Conservation (phyloP, 2,797 vertebrate species). For the Spea hammondii region DNA sequence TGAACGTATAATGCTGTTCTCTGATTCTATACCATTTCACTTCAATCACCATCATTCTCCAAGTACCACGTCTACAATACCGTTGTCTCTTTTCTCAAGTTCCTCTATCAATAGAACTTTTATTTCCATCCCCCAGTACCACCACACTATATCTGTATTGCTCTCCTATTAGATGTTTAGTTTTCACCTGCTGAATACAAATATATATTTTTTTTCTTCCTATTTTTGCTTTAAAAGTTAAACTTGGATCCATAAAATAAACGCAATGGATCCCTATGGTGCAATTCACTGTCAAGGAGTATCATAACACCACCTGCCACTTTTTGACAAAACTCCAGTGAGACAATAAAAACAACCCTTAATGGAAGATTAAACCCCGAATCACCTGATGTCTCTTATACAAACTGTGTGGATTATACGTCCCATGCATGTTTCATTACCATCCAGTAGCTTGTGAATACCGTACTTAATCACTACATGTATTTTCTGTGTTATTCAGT, state of each 20-base stretch:
- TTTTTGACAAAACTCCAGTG: conserved; percentile 49
- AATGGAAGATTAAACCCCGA: conserved; percentile 64
- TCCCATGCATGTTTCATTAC: conserved; percentile 71
- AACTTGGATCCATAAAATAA: conserved; percentile 13
- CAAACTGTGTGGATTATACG: conserved; percentile 64
- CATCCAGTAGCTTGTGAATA: conserved; percentile 70
- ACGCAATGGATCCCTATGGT: not conserved
- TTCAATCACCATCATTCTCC: too few relatives aligned
- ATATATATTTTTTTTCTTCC: not conserved
- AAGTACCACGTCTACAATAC: too few relatives aligned
- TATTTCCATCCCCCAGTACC: too few relatives aligned
- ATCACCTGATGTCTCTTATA: conserved; percentile 62
- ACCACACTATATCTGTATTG: too few relatives aligned
- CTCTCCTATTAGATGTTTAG: too few relatives aligned
- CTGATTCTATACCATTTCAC: too few relatives aligned
- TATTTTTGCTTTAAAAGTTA: not conserved
- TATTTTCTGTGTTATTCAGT: not conserved
- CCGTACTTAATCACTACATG: conserved; percentile 61
- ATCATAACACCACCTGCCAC: conserved; percentile 36
- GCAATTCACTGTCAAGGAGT: conserved; percentile 2
- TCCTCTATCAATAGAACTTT: too few relatives aligned
- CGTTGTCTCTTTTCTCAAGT: too few relatives aligned
- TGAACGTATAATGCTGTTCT: too few relatives aligned
- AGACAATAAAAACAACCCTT: conserved; percentile 58
- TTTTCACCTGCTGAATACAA: too few relatives aligned